A percentile compares a stretch with the other conserved stretches of the same genome.
These are phyloP conservation scores for Sciaenops ocellatus DNA, from an alignment of 2,797 vertebrate species.

Conservation along the genomic window DNA sequence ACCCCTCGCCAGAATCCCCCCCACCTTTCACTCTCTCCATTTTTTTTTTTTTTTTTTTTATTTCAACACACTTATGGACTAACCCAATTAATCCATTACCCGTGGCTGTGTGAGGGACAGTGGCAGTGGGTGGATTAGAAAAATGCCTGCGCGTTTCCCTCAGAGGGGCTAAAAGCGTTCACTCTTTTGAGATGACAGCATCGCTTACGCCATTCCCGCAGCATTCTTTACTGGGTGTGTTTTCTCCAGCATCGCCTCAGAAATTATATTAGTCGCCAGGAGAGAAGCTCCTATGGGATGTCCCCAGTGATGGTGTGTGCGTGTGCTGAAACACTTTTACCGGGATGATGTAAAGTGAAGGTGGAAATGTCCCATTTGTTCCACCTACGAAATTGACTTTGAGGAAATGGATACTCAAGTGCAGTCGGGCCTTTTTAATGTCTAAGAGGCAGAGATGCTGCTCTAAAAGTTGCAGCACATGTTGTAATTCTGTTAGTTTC, in stretches of 20 bases:
- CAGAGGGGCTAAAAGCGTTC: conserved; percentile 69
- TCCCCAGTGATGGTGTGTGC: conserved; percentile 64
- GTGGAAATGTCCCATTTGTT: conserved; percentile 76
- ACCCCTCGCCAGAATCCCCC: conserved; percentile 9
- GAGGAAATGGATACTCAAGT: conserved; percentile 61
- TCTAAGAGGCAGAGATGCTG: conserved; percentile 26
- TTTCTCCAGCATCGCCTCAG: conserved; percentile 69
- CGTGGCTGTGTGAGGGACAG: conserved; percentile 77
- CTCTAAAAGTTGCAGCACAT: conserved; percentile 24
- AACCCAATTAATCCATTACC: conserved; percentile 89
- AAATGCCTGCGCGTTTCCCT: conserved; percentile 67
- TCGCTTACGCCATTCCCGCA: conserved; percentile 62
- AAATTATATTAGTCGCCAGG: conserved; percentile 81
- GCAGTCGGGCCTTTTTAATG: conserved; percentile 31
- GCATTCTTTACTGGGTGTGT: conserved; percentile 52
- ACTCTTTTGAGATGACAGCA: conserved; percentile 73
- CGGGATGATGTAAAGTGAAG: conserved; percentile 71
- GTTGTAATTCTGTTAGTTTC: conserved; percentile 34
- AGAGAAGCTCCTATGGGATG: conserved; percentile 79
- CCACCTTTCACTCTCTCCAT: conserved; percentile 41
- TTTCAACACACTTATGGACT: conserved; percentile 83
- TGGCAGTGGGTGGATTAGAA: conserved; percentile 80
- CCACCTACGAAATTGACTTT: conserved; percentile 65
- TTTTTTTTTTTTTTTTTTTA: conserved; percentile 75
- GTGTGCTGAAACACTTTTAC: conserved; percentile 71